phyloP scores from a whole-genome alignment of 1,140 invertebrate genomes.

The Pogonus chalceus region DNA sequence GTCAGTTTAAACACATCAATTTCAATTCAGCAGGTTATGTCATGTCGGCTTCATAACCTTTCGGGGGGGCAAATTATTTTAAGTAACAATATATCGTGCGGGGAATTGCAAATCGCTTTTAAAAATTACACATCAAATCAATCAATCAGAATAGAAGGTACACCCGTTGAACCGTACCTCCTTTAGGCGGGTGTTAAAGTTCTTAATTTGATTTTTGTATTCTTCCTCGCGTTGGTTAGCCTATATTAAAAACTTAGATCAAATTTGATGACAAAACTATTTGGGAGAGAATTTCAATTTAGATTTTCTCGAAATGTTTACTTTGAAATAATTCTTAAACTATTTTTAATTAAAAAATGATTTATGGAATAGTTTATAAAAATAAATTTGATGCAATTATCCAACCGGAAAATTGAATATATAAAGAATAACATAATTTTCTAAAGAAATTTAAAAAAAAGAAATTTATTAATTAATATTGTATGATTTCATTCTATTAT shows the following conservation, averaged over 20 bases:
- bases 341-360: too few species aligned
- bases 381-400: too few species aligned
- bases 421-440: too few species aligned
- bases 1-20: not conserved
- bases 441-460: too few species aligned
- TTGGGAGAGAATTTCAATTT: too few species aligned
- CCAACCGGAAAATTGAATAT: too few species aligned
- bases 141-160: constrained; percentile 15
- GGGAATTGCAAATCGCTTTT: too few species aligned
- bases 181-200: constrained; percentile 96
- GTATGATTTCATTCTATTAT: too few species aligned
- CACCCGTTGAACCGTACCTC: constrained; percentile 61
- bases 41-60: constrained; percentile 8
- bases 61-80: constrained; percentile 22
- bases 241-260: constrained; percentile 43
- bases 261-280: not conserved
- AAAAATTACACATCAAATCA: constrained; percentile 13
- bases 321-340: too few species aligned
- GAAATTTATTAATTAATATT: too few species aligned
- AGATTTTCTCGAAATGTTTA: too few species aligned
- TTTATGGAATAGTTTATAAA: too few species aligned
- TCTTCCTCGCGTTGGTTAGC: constrained; percentile 99
- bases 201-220: constrained; percentile 99
- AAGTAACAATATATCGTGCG: constrained; percentile 7
- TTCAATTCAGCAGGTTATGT: constrained; percentile 10